Base-by-base conservation (phyloP, 2,113 vertebrate genomes). In the human (Homo sapiens) region DNA sequence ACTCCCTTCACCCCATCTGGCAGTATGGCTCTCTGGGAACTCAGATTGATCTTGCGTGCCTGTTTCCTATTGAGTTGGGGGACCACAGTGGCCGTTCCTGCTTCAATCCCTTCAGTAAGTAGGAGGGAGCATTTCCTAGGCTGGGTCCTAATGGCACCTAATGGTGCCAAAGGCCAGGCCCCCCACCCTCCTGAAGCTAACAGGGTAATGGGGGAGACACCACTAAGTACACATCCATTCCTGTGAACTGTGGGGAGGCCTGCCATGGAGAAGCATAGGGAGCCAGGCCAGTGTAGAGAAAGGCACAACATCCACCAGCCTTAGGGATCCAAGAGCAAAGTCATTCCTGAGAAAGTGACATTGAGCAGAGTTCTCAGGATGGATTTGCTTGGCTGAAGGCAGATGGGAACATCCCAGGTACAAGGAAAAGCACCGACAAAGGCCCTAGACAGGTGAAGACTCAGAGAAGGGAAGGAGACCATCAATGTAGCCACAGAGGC, bases 121-220 rank as follows among this genome's bases (percentile, higher is more conserved):
- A 32, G 35, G 20, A 4, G 0, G 14, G 89, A 91, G 25, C 0
- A 20, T 57, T 72, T 89, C 32, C 43, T 40, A 22, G 20, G 18
- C 78, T 66, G 25, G 50, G 73, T 48, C 38, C 11, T 45, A 18
- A 45, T 43, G 10, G 55, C 40, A 40, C 40, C n/a, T 80, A 68
- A 48, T 17, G 43, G 30, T 50, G 23, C n/a, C 66, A n/a, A 0
- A 2, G 27, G 23, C 13, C 13, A 66, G 55, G 66, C 43, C 38
- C 25, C 52, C 1, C 5, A 1, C 27, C 38, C 20, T 90, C 52
- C 23, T 3, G 32, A 23, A 52, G 52, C 45, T 23, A 43, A 90
- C 2, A 9, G 3, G 45, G 25, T 18, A 9, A 10, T 4, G 48
- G 14, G 22, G 1, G 2, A 38, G 43, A 75, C 4, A 52, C 5